These are phyloP conservation scores for Penaeus indicus DNA, from an alignment of 1,140 invertebrate species.

Conservation along the genomic window DNA sequence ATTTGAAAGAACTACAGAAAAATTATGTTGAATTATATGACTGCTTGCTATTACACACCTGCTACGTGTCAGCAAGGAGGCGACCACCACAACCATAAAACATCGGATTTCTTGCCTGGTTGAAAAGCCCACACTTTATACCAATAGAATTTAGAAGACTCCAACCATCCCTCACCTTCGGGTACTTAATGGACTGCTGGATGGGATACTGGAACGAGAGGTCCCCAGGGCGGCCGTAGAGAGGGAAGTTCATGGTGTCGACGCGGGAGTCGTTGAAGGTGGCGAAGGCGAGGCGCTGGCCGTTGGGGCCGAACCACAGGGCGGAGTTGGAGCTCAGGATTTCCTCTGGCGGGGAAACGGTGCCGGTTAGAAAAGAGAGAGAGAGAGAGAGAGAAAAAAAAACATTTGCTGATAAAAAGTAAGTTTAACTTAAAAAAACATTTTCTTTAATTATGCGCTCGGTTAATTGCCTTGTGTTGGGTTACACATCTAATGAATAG, in stretches of 20 bases:
- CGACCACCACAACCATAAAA: too few species aligned
- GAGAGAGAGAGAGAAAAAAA: background rate
- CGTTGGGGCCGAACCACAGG: slow-evolving; percentile 89
- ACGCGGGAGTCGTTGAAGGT: slow-evolving; percentile 84
- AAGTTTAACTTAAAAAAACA: background rate
- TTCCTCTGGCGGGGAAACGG: slow-evolving; percentile 79
- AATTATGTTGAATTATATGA: background rate
- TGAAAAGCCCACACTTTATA: too few species aligned
- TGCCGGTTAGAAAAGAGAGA: background rate
- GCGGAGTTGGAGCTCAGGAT: slow-evolving; percentile 87
- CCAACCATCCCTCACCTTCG: slow-evolving; percentile 76
- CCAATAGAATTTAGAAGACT: background rate
- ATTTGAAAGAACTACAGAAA: background rate
- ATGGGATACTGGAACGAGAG: slow-evolving; percentile 70
- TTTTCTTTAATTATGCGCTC: background rate
- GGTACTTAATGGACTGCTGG: slow-evolving; percentile 79
- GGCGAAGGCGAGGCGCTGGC: slow-evolving; percentile 83
- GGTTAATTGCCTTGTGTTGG: background rate
- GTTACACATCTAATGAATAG: too few species aligned
- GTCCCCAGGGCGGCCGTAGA: slow-evolving; percentile 71
- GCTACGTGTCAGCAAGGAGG: too few species aligned
- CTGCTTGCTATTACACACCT: too few species aligned
- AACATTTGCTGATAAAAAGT: slow-evolving; percentile 67
- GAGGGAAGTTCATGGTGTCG: slow-evolving; percentile 70
- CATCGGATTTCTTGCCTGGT: too few species aligned